A percentile compares a stretch with the other conserved stretches of the same genome.
Evolutionary conservation across 2,888 invertebrate species (phyloP).

Genomic region (Zeuzera pyrina): DNA sequence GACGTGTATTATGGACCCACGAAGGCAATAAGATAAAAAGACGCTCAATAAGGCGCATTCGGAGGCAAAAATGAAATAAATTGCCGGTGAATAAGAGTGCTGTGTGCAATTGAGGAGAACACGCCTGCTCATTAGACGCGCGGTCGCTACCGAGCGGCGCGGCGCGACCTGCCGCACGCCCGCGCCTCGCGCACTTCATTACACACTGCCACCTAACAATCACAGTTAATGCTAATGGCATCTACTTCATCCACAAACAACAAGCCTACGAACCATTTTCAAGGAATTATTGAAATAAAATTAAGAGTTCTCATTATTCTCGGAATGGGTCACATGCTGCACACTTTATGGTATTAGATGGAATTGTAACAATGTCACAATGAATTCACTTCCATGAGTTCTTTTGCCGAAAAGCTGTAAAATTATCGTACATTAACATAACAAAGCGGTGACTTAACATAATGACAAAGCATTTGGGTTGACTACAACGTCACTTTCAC

Average conservation of each 20-base stretch:
- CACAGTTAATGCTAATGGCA: slow-evolving; percentile 15
- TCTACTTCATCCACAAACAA: neutral
- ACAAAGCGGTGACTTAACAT: slow-evolving; percentile 61
- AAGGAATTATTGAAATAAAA: slow-evolving; percentile 11
- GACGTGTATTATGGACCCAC: slow-evolving; percentile 69
- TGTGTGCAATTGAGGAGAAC: slow-evolving; percentile 71
- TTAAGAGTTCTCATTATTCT: slow-evolving; percentile 28
- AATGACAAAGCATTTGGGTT: slow-evolving; percentile 43
- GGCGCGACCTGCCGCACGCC: slow-evolving; percentile 15
- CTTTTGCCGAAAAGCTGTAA: slow-evolving; percentile 59
- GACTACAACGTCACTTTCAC: slow-evolving; percentile 58
- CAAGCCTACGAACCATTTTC: no score
- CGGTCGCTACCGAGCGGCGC: slow-evolving; percentile 11
- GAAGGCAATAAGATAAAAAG: slow-evolving; percentile 70
- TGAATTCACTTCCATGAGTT: slow-evolving; percentile 37
- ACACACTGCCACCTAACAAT: slow-evolving; percentile 17
- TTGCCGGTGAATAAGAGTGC: slow-evolving; percentile 69
- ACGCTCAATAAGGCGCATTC: slow-evolving; percentile 71
- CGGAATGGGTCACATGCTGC: slow-evolving; percentile 50
- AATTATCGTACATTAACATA: slow-evolving; percentile 60
- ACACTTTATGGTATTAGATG: slow-evolving; percentile 22
- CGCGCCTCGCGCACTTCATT: slow-evolving; percentile 25
- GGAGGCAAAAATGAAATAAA: slow-evolving; percentile 73
- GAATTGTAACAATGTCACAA: slow-evolving; percentile 41
- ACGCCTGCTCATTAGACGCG: slow-evolving; percentile 68